Percentiles rank a stretch among this genome's conserved stretches.
These are phyloP conservation scores for Phenganax subtilis DNA, from an alignment of 92 coral and sea anemone genomes.

Conservation along the genomic window DNA sequence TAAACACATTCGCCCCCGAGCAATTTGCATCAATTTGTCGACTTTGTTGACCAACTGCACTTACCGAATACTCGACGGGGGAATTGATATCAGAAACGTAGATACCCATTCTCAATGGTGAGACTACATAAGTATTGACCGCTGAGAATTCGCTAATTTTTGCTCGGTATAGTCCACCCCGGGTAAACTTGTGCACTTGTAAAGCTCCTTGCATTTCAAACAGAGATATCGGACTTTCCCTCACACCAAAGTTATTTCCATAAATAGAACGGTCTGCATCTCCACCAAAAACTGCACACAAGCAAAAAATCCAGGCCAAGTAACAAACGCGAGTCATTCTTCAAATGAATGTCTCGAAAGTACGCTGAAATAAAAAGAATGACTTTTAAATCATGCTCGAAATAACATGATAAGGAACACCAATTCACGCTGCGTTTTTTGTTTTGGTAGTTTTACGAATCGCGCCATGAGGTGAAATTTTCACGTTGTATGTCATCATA, in stretches of 20 bases:
- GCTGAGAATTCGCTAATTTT: slow-evolving; percentile 65
- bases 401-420: slow-evolving; percentile 5
- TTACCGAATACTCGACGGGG: slow-evolving; percentile 54
- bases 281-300: slow-evolving; percentile 14
- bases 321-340: slow-evolving; percentile 6
- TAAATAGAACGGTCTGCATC: slow-evolving; percentile 16
- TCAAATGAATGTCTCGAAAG: slow-evolving; percentile 13
- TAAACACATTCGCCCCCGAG: slow-evolving; percentile 37
- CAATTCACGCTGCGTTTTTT: slow-evolving; percentile 25
- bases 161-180: slow-evolving; percentile 84
- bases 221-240: slow-evolving; percentile 24
- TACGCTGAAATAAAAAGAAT: slow-evolving; percentile 22
- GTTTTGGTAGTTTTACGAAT: not conserved
- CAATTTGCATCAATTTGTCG: slow-evolving; percentile 25
- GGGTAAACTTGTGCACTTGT: slow-evolving; percentile 64
- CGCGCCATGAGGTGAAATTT: slow-evolving; percentile 1
- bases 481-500: not conserved
- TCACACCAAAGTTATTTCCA: slow-evolving; percentile 21
- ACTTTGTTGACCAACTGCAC: slow-evolving; percentile 20
- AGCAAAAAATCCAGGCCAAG: slow-evolving; percentile 1
- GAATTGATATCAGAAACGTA: slow-evolving; percentile 55
- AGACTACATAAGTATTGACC: slow-evolving; percentile 56
- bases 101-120: slow-evolving; percentile 91
- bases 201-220: slow-evolving; percentile 30
- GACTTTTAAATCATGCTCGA: slow-evolving; percentile 9